phyloP scores from a whole-genome alignment of 1,140 invertebrate genomes.

The Brachionus koreanus region DNA sequence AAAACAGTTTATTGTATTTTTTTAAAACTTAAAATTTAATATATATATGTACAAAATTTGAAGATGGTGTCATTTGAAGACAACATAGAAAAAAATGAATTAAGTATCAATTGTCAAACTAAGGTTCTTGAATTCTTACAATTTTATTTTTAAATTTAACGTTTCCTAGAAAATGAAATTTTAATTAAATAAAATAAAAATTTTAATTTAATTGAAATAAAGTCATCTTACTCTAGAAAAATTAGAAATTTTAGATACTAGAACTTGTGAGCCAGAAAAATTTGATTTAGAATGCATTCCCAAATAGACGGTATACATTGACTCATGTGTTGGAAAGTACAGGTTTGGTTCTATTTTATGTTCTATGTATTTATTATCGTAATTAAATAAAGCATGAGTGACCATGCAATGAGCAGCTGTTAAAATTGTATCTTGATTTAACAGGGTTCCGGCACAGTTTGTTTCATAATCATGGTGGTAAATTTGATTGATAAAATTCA shows the following conservation, averaged over 20 bases:
- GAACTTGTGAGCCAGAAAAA: neutral
- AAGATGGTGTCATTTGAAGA: too few species aligned
- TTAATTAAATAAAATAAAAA: neutral
- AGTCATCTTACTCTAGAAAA: neutral
- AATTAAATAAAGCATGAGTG: neutral
- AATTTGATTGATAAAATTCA: neutral
- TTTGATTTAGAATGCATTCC: constrained; percentile 8
- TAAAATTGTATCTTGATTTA: constrained; percentile 67
- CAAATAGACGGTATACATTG: constrained; percentile 33
- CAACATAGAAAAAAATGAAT: too few species aligned
- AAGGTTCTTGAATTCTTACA: neutral
- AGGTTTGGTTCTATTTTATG: neutral
- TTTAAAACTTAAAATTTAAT: too few species aligned
- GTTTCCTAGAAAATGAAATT: too few species aligned
- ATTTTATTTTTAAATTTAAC: neutral
- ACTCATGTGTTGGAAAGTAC: neutral
- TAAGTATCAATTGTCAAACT: too few species aligned
- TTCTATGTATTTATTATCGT: neutral
- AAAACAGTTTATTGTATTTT: too few species aligned
- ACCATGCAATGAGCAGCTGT: constrained; percentile 70
- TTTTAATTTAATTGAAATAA: neutral
- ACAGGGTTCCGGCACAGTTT: constrained; percentile 70
- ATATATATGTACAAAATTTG: too few species aligned
- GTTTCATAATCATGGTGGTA: neutral
- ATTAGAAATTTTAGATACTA: neutral